phyloP scores from a whole-genome alignment of 2,888 invertebrate species.

The Helicoverpa assulta region DNA sequence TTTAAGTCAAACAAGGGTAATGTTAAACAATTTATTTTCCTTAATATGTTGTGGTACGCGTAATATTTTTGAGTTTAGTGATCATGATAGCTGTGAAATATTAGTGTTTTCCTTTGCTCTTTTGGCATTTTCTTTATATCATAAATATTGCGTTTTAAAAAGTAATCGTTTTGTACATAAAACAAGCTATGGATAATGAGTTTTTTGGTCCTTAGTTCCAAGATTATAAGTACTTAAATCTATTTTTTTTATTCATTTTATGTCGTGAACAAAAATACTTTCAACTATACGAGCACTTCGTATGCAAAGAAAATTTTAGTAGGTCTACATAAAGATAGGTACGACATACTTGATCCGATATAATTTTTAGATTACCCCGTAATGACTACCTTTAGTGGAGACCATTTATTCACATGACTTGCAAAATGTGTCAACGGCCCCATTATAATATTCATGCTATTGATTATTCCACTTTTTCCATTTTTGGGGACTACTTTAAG shows the following conservation, averaged over 20 bases:
- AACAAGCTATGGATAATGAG: no score
- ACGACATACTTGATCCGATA: constrained; percentile 42
- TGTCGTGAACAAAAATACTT: no score
- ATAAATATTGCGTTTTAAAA: constrained; percentile 1
- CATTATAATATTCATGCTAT: constrained; percentile 55
- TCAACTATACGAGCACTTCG: no score
- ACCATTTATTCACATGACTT: constrained; percentile 63
- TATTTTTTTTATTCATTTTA: no score
- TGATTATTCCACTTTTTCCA: constrained; percentile 50
- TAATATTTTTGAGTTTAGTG: constrained; percentile 23
- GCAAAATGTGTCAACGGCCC: constrained; percentile 55
- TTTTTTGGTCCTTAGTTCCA: constrained; percentile 2
- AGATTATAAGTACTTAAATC: not conserved
- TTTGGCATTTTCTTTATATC: constrained; percentile 26
- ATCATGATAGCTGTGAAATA: constrained; percentile 48
- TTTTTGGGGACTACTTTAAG: constrained; percentile 4
- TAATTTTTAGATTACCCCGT: constrained; percentile 54
- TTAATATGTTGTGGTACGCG: constrained; percentile 18
- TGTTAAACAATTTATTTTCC: constrained; percentile 47
- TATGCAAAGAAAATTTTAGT: constrained; percentile 10
- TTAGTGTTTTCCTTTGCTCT: constrained; percentile 34
- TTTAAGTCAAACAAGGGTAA: constrained; percentile 33
- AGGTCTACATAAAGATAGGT: not conserved
- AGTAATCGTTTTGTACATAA: no score
- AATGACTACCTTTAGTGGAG: constrained; percentile 55